These are phyloP conservation scores for Aeoliscus strigatus DNA, from an alignment of 2,797 vertebrate genomes.

Conservation along the genomic window DNA sequence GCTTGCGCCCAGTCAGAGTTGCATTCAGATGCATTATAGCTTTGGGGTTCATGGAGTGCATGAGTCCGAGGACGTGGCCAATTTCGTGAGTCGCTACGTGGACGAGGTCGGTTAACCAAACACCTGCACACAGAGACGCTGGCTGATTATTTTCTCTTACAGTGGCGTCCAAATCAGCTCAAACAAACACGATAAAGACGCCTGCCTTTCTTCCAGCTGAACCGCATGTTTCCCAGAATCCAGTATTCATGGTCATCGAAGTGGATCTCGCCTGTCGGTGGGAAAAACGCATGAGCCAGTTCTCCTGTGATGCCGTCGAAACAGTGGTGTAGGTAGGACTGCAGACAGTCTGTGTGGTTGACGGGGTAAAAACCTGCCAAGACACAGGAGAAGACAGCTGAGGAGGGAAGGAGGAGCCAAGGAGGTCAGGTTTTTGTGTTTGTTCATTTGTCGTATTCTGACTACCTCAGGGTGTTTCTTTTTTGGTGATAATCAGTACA, in stretches of 20 bases:
- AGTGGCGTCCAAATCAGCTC: conserved; percentile 5
- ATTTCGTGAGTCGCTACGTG: conserved; percentile 96
- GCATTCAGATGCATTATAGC: conserved; percentile 98
- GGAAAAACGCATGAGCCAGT: conserved; percentile 95
- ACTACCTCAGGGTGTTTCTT: too few species aligned
- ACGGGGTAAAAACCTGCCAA: conserved; percentile 89
- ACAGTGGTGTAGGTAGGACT: conserved; percentile 90
- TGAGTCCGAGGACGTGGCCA: conserved; percentile 90
- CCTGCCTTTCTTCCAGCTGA: conserved; percentile 96
- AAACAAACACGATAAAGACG: conserved; percentile 22
- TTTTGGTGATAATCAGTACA: too few species aligned
- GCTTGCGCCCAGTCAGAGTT: conserved; percentile 88
- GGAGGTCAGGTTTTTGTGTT: too few species aligned
- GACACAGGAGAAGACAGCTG: conserved; percentile 36
- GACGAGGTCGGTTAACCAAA: conserved; percentile 96
- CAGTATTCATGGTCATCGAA: conserved; percentile 95
- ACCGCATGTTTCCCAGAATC: conserved; percentile 93
- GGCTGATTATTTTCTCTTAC: too few species aligned
- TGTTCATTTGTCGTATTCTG: too few species aligned
- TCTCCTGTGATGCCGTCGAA: conserved; percentile 96
- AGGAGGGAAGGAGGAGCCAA: conserved; percentile 46
- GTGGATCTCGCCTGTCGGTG: conserved; percentile 91
- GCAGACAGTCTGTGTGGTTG: conserved; percentile 94
- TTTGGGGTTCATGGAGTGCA: conserved; percentile 88
- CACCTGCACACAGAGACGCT: too few species aligned